Base-by-base conservation (phyloP, 1,140 invertebrate genomes). In the Procambarus clarkii region DNA sequence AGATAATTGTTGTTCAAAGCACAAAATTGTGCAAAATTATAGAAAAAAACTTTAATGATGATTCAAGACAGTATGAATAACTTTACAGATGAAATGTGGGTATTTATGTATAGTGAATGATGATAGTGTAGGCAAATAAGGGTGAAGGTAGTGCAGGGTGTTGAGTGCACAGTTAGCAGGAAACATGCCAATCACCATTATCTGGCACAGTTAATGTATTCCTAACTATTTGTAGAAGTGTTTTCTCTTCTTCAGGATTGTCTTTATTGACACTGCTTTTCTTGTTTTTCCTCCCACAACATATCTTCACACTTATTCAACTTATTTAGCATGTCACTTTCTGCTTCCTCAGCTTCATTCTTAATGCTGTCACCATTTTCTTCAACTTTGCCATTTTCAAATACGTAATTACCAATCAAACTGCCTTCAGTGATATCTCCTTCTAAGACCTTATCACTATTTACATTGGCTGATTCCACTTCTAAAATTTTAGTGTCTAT, bases 351-450 rank as follows among this genome's bases (percentile, higher is more conserved):
- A 69, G 13, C 64, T 58, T 69, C 13, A 15, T 69, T 18, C 21
- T 69, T 69, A 69, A 18, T 18, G 21, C 11, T 69, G 64, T 71
- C n/a, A 71, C n/a, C 11, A 34, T 71, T 7, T 34, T n/a, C 24
- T 71, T 71, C 7, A 71, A 7, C n/a, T 71, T 71, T 71, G 18
- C 69, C 69, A 71, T 71, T 71, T n/a, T 71, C 69, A 71, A 71
- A 71, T 24, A 71, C 3, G 18, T 71, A 11, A 18, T 21, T 13
- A 24, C 3, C 7, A 8, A 71, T 34, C 7, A 7, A 4, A 11
- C 21, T 71, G n/a, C 18, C n/a, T 71, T 71, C 69, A 7, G 4
- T 11, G 11, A 7, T 64, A 7, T 71, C 69, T 34, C 5, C 24
- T 18, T 71, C 21, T 46, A 24, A 48, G 2, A 48, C 9, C 21